Conservation (phyloP, 2,113 vertebrate genomes). For the Bolborhynchus lineola region DNA sequence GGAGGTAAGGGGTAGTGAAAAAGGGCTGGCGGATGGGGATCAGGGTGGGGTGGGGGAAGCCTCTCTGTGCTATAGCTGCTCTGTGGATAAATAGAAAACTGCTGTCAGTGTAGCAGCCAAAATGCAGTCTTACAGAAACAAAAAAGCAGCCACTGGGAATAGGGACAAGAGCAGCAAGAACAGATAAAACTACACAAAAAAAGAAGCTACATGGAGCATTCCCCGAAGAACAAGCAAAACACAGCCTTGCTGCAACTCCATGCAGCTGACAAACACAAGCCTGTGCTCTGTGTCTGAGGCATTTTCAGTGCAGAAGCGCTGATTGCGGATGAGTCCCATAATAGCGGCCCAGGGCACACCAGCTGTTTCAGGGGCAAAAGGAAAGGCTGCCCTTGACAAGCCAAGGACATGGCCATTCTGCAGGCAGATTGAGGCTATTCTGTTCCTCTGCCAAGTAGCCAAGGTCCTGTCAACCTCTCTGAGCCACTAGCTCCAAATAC, state of each 20-base stretch:
- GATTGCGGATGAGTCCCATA: not conserved
- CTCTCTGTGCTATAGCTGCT: not conserved
- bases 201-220: not conserved
- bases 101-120: not conserved
- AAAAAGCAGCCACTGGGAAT: not conserved
- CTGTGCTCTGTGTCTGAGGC: not conserved
- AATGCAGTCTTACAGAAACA: not conserved
- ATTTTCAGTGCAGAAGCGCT: not conserved
- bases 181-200: not conserved
- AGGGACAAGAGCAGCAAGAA: not conserved
- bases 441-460: constrained; percentile 60
- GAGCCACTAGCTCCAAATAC: not conserved
- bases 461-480: constrained; percentile 8
- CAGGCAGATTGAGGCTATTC: constrained; percentile 41
- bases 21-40: not conserved
- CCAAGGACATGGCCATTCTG: constrained; percentile 12
- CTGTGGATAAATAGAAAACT: not conserved
- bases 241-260: not conserved
- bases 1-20: not conserved
- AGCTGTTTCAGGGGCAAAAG: constrained; percentile 64
- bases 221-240: not conserved
- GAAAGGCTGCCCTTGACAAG: constrained; percentile 56
- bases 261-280: not conserved
- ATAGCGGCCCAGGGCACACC: constrained; percentile 30
- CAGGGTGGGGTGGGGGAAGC: not conserved